Evolutionary conservation across 2,888 invertebrate species (phyloP).

Genomic region (Cheilosia scutellata): DNA sequence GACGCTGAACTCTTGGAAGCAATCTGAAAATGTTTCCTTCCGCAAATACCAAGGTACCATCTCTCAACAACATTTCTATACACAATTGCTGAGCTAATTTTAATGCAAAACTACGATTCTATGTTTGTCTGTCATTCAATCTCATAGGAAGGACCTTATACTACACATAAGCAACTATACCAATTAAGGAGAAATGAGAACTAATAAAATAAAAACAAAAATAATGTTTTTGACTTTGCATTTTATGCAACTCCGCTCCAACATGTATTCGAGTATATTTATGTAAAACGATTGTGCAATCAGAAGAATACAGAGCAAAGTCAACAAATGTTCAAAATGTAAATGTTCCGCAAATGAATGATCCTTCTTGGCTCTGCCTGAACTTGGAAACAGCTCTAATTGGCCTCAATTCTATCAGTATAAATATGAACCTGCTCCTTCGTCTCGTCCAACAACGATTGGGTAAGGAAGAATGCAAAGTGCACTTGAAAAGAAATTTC

Average conservation of each 20-base stretch:
- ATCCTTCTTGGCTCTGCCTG: slow-evolving; percentile 33
- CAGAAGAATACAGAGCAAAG: slow-evolving; percentile 56
- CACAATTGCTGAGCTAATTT: slow-evolving; percentile 32
- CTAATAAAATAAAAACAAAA: slow-evolving; percentile 11
- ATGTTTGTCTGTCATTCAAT: slow-evolving; percentile 26
- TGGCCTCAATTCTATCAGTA: slow-evolving; percentile 69
- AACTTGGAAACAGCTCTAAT: slow-evolving; percentile 73
- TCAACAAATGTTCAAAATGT: slow-evolving; percentile 70
- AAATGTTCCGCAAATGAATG: slow-evolving; percentile 73
- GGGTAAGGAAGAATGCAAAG: slow-evolving; percentile 57
- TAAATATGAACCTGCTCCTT: slow-evolving; percentile 52
- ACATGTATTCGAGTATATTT: neutral
- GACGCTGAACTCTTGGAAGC: slow-evolving; percentile 5
- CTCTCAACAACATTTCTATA: slow-evolving; percentile 2
- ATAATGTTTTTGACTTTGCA: neutral
- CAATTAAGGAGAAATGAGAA: slow-evolving; percentile 41
- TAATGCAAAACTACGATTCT: slow-evolving; percentile 6
- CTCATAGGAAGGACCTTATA: slow-evolving; percentile 7
- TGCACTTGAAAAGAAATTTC: slow-evolving; percentile 75
- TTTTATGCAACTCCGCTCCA: neutral
- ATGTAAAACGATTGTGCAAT: slow-evolving; percentile 46
- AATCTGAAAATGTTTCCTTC: slow-evolving; percentile 26
- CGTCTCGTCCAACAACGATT: slow-evolving; percentile 26
- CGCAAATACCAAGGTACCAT: slow-evolving; percentile 8
- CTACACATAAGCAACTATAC: slow-evolving; percentile 5